These are phyloP conservation scores for Rhea pennata DNA, from an alignment of 2,113 vertebrate genomes.

Conservation along the genomic window DNA sequence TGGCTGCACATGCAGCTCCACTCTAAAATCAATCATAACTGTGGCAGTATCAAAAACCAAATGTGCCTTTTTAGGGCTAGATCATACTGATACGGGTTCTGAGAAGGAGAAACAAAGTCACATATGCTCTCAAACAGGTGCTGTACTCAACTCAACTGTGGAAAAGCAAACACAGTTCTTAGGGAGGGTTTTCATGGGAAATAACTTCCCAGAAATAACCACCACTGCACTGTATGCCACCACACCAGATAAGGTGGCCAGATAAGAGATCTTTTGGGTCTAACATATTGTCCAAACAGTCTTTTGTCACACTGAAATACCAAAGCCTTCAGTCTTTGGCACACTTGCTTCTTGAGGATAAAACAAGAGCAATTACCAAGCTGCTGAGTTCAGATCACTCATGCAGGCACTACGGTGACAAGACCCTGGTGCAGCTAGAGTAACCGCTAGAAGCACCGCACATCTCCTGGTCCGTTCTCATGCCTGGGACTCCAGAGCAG, in stretches of 20 bases:
- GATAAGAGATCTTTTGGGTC: background rate
- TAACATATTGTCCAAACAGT: background rate
- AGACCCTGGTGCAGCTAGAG: background rate
- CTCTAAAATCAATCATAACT: background rate
- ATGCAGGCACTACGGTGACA: background rate
- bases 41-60: background rate
- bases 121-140: background rate
- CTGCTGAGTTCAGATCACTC: background rate
- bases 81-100: background rate
- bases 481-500: background rate
- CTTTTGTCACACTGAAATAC: background rate
- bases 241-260: background rate
- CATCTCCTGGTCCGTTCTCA: background rate
- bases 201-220: background rate
- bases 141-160: background rate
- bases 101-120: background rate
- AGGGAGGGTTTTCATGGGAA: background rate
- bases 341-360: background rate
- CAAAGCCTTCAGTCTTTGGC: background rate
- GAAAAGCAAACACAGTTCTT: background rate
- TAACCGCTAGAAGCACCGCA: background rate
- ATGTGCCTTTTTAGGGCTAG: background rate
- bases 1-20: background rate
- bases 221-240: background rate
- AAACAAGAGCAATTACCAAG: background rate